Evolutionary conservation across 1,140 invertebrate genomes (phyloP).

Genomic region (Mercenaria mercenaria): DNA sequence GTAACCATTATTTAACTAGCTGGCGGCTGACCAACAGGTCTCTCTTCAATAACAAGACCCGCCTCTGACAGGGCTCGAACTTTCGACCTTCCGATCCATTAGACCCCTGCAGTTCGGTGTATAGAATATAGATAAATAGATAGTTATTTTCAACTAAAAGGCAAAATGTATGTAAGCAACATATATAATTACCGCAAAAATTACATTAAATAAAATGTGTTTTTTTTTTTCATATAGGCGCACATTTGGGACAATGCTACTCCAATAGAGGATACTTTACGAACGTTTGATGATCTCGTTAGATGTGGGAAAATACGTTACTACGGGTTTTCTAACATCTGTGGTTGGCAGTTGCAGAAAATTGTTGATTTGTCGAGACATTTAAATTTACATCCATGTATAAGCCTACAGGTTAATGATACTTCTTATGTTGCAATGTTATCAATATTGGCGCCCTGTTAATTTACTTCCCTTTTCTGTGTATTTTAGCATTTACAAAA

Average conservation of each 20-base stretch:
- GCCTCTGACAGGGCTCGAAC: no score
- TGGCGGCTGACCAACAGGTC: no score
- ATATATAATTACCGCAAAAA: background rate
- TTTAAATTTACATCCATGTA: constrained; percentile 52
- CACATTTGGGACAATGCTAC: constrained; percentile 72
- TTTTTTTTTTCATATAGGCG: background rate
- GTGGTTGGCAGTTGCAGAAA: constrained; percentile 81
- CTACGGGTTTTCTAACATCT: constrained; percentile 76
- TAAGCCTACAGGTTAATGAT: constrained; percentile 76
- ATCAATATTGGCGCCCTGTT: no score
- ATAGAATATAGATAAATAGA: no score
- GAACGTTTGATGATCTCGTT: constrained; percentile 76
- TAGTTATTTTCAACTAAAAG: background rate
- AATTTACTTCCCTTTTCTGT: background rate
- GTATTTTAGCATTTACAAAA: background rate
- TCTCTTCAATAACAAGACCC: no score
- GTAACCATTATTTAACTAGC: no score
- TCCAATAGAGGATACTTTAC: constrained; percentile 76
- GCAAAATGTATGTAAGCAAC: background rate
- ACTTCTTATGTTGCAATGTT: no score
- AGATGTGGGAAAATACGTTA: constrained; percentile 77
- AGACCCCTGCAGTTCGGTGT: no score
- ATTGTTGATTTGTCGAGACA: constrained; percentile 70
- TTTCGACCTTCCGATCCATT: no score
- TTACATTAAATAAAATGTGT: background rate